Conservation (phyloP, 2,113 vertebrate genomes). For the Dasyornis broadbenti region DNA sequence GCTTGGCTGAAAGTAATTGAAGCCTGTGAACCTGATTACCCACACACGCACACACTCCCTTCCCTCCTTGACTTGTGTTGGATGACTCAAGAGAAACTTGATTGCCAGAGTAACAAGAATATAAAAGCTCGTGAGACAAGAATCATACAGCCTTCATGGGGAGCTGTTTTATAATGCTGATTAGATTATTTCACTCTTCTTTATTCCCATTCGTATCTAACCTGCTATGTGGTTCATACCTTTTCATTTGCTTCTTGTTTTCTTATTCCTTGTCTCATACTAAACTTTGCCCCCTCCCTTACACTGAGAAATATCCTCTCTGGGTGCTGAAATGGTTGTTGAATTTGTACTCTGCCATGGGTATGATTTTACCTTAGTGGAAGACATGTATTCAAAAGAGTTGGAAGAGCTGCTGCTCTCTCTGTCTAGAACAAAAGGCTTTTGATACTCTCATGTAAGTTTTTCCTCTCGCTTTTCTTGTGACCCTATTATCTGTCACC, state of each 20-base stretch:
- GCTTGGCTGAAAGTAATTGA: slow-evolving; percentile 52
- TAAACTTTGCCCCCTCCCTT: neutral
- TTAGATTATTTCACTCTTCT: neutral
- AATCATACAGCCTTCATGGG: neutral
- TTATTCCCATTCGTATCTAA: neutral
- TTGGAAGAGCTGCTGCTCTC: neutral
- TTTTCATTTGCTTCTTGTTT: neutral
- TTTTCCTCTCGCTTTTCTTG: neutral
- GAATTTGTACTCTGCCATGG: neutral
- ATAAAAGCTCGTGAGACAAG: slow-evolving; percentile 14
- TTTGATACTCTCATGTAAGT: neutral
- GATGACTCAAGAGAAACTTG: slow-evolving; percentile 40
- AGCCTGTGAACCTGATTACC: slow-evolving; percentile 38
- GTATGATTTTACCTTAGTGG: neutral
- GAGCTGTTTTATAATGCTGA: slow-evolving; percentile 21
- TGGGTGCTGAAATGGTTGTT: neutral
- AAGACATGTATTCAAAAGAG: neutral
- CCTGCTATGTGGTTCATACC: neutral
- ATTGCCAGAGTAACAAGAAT: slow-evolving; percentile 32
- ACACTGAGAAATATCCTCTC: neutral
- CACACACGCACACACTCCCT: neutral
- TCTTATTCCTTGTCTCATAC: neutral
- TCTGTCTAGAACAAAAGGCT: neutral
- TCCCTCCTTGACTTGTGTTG: slow-evolving; percentile 20
- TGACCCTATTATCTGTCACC: neutral